Percentiles rank a stretch among this genome's conserved stretches.
These are phyloP conservation scores for Clarias platycephalus DNA, from an alignment of 2,797 vertebrate species.

Conservation along the genomic window DNA sequence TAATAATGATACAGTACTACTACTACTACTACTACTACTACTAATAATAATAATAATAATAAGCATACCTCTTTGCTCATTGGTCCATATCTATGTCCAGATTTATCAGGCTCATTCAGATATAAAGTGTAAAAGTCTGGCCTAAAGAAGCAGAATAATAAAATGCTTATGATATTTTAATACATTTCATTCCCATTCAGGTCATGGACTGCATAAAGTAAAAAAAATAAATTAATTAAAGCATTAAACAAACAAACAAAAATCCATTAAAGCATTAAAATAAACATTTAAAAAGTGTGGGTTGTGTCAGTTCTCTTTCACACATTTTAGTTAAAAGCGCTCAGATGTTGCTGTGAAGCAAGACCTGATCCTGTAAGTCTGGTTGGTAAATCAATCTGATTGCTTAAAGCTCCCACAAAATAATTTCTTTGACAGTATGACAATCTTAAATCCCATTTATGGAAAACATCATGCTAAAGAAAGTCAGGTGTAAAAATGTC, in stretches of 20 bases:
- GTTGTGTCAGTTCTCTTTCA: background rate
- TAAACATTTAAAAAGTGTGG: background rate
- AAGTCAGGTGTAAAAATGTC: background rate
- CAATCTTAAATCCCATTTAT: no score
- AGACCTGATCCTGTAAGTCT: background rate
- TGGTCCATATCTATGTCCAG: conserved; percentile 85
- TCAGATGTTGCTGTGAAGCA: background rate
- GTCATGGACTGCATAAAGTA: background rate
- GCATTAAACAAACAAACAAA: no score
- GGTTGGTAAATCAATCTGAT: background rate
- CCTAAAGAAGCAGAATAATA: conserved; percentile 63
- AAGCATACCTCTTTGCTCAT: conserved; percentile 76
- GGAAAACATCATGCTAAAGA: background rate
- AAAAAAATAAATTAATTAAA: background rate
- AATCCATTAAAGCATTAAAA: background rate
- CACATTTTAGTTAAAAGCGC: background rate
- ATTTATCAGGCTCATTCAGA: conserved; percentile 87
- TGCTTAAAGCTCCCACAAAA: background rate
- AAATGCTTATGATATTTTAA: background rate
- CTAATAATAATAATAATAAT: background rate
- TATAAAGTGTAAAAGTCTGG: conserved; percentile 90
- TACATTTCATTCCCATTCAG: background rate
- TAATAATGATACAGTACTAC: background rate
- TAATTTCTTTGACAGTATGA: background rate
- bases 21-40: background rate